Percentiles rank a stretch among this genome's conserved stretches.
Evolutionary conservation across 2,797 vertebrate species (phyloP).

Genomic region (Acipenser ruthenus): DNA sequence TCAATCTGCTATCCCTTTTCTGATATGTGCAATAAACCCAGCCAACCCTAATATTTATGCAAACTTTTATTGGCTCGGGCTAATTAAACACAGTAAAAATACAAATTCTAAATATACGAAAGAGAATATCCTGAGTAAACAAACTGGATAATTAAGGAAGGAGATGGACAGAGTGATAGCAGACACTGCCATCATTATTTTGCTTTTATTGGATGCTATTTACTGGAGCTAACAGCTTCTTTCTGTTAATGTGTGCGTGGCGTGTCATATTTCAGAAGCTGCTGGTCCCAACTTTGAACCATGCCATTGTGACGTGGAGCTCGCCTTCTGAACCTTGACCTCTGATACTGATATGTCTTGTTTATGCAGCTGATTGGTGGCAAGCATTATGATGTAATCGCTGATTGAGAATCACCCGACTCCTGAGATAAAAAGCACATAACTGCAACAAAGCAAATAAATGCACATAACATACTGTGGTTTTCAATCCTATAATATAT

Average conservation of each 20-base stretch:
- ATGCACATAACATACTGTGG: no score
- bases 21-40: conserved; percentile 50
- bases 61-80: conserved; percentile 60
- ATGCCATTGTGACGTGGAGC: conserved; percentile 11
- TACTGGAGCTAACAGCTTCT: conserved; percentile 39
- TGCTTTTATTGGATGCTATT: conserved; percentile 42
- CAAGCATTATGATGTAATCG: background rate
- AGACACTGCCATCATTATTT: conserved; percentile 35
- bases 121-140: conserved; percentile 49
- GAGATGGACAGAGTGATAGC: conserved; percentile 40
- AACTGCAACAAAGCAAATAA: background rate
- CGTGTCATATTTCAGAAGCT: conserved; percentile 5
- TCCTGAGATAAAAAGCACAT: background rate
- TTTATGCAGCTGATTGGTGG: background rate
- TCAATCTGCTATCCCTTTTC: conserved; percentile 48
- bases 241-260: conserved; percentile 25
- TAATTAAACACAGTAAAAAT: conserved; percentile 52
- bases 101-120: conserved; percentile 38
- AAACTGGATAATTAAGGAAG: conserved; percentile 50
- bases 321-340: conserved; percentile 24
- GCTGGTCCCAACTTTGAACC: background rate
- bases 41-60: conserved; percentile 81
- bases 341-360: background rate
- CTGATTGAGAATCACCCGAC: background rate
- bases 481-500: no score